Evolutionary conservation across 1,140 invertebrate genomes (phyloP), one percentile per base, ranked within the genome.

Genomic region (Uloborus diversus): DNA sequence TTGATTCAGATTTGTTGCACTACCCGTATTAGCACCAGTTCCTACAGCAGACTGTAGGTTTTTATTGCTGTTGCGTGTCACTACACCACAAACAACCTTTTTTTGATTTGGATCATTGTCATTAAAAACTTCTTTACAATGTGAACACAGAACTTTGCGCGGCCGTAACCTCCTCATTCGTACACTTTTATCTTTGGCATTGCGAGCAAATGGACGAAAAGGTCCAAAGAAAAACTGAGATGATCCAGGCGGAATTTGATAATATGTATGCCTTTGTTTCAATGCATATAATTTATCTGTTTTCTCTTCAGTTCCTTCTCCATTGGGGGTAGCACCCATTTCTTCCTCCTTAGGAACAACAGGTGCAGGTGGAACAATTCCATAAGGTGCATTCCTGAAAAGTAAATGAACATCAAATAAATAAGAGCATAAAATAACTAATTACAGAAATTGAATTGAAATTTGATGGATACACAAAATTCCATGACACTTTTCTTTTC

Each of bases 141-240:
- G 94, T 56, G 93, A 94, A 87, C 94, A 95, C n/a, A 95, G 86
- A 3, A 94, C 93, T 86, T 95, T 93, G 30, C 94, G 88, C 1
- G 94, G 93, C 81, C 94, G 88, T 76, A 95, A 85, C 82, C 93
- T 88, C 27, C 94, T 93, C 47, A 93, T 94, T 87, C 94, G 83
- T 0, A 85, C 85, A 69, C 82, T 83, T 82, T 85, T 85, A 65
- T 84, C 84, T 66, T 82, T 84, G 64, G 53, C 80, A 84, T 64
- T 81, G 56, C 81, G 62, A n/a, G 69, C 64, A 69, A 32, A 69
- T 13, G 62, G 75, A 14, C 37, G 14, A 51, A 27, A 66, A 28
- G n/a, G 53, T 30, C 64, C 56, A 51, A 68, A 68, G 33, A 47
- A 79, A 66, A 78, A 78, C 4, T 35, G 70, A 32, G 64, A 56